Evolutionary conservation across 1,140 invertebrate genomes (phyloP).

Genomic region (Drosophila busckii): DNA sequence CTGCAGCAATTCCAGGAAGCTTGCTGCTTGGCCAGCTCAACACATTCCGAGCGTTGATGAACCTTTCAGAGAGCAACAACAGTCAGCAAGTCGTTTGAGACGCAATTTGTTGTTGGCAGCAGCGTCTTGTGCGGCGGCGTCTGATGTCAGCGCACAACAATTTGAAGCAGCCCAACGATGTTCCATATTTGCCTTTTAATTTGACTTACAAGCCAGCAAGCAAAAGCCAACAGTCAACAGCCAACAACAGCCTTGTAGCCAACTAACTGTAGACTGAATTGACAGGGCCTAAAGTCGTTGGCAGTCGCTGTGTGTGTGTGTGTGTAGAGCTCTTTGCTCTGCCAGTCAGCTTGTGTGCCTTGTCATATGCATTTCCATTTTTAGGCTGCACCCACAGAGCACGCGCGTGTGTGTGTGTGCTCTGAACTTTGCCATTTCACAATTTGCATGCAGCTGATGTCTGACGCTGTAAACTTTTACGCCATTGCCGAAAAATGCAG

Average conservation of each 20-base stretch:
- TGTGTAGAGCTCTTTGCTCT: not conserved
- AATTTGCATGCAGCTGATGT: conserved; percentile 16
- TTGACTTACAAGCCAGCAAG: conserved; percentile 48
- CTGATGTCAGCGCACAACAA: conserved; percentile 47
- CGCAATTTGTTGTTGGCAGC: too few species aligned
- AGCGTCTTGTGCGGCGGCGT: too few species aligned
- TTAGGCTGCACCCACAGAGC: conserved; percentile 29
- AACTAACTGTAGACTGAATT: not conserved
- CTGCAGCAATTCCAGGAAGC: not conserved
- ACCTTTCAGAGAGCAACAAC: conserved; percentile 42
- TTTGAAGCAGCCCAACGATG: conserved; percentile 58
- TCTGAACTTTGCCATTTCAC: conserved; percentile 42
- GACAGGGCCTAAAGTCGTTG: conserved; percentile 3
- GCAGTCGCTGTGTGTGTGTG: not conserved
- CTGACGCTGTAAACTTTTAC: not conserved
- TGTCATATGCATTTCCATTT: conserved; percentile 67
- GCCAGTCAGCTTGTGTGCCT: conserved; percentile 41
- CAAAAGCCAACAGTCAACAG: conserved; percentile 2
- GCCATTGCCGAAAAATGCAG: conserved; percentile 39
- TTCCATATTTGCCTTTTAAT: conserved; percentile 64
- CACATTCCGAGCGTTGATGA: conserved; percentile 56
- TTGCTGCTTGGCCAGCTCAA: conserved; percentile 18
- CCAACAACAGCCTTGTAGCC: not conserved
- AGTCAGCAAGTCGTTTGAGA: too few species aligned
- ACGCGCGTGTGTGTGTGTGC: too few species aligned